A percentile compares a stretch with the other conserved stretches of the same genome.
Evolutionary conservation across 2,888 invertebrate genomes (phyloP).

Genomic region (Anodontia alba): DNA sequence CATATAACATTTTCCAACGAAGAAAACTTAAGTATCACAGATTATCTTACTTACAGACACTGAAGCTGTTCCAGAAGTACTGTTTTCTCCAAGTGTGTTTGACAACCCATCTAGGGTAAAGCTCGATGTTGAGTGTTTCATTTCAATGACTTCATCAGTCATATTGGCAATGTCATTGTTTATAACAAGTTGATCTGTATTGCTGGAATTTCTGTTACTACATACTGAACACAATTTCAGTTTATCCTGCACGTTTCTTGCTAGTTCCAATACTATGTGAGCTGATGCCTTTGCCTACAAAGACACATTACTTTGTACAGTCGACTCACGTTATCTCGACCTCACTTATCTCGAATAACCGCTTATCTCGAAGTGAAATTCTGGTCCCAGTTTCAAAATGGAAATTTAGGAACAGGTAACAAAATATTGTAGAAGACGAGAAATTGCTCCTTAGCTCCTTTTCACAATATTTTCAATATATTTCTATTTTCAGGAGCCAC

Average conservation of each 20-base stretch:
- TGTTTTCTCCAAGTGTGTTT: constrained; percentile 21
- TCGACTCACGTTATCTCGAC: too few relatives aligned
- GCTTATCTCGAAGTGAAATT: too few relatives aligned
- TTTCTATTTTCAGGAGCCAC: too few relatives aligned
- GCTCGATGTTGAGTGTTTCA: constrained; percentile 15
- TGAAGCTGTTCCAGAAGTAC: constrained; percentile 13
- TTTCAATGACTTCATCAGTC: constrained; percentile 13
- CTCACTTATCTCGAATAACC: too few relatives aligned
- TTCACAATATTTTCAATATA: too few relatives aligned
- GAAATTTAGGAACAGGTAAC: too few relatives aligned
- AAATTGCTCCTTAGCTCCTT: too few relatives aligned
- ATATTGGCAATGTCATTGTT: constrained; percentile 39
- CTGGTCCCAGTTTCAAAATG: too few relatives aligned
- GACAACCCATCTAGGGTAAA: constrained; percentile 42
- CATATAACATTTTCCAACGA: too few relatives aligned
- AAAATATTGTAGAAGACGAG: too few relatives aligned
- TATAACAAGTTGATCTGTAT: constrained; percentile 38
- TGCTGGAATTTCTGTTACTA: constrained; percentile 31
- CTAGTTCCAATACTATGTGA: constrained; percentile 29
- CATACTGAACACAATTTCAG: constrained; percentile 39
- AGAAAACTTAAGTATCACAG: too few relatives aligned
- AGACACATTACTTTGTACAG: too few relatives aligned
- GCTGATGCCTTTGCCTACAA: constrained; percentile 43
- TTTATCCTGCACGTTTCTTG: constrained; percentile 30
- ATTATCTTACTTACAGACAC: constrained; percentile 48